These are phyloP conservation scores for Symphodus melops DNA, from an alignment of 2,113 vertebrate genomes.

Conservation along the genomic window DNA sequence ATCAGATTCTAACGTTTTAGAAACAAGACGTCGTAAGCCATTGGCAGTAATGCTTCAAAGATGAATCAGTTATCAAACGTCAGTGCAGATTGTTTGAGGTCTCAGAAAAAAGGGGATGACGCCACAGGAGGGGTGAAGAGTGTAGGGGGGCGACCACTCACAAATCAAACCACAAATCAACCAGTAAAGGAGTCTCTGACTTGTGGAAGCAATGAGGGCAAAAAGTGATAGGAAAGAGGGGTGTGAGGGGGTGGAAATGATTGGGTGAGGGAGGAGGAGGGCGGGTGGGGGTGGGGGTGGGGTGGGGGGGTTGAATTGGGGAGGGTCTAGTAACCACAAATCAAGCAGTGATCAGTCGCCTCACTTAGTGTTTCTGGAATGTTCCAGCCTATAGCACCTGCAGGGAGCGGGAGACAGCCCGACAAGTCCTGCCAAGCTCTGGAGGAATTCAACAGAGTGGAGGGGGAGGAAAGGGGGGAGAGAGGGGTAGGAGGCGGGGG, in stretches of 20 bases:
- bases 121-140: neutral
- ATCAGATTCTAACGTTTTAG: neutral
- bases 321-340: constrained; percentile 66
- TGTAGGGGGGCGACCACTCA: neutral
- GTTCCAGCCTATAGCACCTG: constrained; percentile 78
- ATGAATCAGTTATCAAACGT: too few relatives aligned
- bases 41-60: neutral
- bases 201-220: constrained; percentile 10
- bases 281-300: constrained; percentile 9
- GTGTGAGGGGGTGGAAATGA: constrained; percentile 23
- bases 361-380: constrained; percentile 72
- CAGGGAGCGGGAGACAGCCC: constrained; percentile 65
- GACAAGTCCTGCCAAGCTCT: constrained; percentile 78
- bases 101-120: neutral
- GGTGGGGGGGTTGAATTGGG: neutral
- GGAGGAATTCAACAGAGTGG: constrained; percentile 61
- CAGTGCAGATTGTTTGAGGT: neutral
- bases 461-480: too few relatives aligned
- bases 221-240: constrained; percentile 37
- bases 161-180: constrained; percentile 46
- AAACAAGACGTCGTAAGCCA: neutral
- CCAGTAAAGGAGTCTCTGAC: neutral
- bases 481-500: neutral
- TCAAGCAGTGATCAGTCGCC: constrained; percentile 67
- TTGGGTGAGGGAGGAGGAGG: constrained; percentile 2